Conservation (phyloP, 2,797 vertebrate genomes). For the Cephalopachus bancanus region DNA sequence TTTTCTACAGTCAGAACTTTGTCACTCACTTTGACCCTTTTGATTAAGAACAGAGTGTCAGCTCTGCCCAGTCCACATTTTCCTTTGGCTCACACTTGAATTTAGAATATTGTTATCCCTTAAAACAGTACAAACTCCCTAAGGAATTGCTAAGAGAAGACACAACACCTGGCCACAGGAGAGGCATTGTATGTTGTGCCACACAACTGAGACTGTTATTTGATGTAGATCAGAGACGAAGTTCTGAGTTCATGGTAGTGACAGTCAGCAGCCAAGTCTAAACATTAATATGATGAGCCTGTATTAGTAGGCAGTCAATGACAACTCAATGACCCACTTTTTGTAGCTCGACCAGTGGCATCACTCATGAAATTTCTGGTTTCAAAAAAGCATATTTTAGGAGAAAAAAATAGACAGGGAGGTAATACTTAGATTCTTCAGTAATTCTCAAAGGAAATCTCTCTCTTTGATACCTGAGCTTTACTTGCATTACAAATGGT, state of each 20-base stretch:
- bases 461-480: accelerated
- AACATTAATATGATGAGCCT: accelerated
- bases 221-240: background rate
- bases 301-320: accelerated
- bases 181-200: background rate
- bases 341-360: accelerated
- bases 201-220: background rate
- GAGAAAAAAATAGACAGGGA: background rate
- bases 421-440: too few relatives aligned
- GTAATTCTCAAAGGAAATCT: background rate
- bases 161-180: accelerated
- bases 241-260: accelerated
- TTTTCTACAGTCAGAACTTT: background rate
- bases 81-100: background rate
- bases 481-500: too few relatives aligned
- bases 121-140: accelerated
- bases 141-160: accelerated
- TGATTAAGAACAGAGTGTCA: background rate
- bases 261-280: accelerated
- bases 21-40: background rate
- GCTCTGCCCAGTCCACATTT: too few relatives aligned
- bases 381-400: background rate
- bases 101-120: accelerated
- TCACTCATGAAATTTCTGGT: background rate
- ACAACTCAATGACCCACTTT: accelerated